Base-by-base conservation (phyloP, 1,140 invertebrate species). In the Rhyzopertha dominica region DNA sequence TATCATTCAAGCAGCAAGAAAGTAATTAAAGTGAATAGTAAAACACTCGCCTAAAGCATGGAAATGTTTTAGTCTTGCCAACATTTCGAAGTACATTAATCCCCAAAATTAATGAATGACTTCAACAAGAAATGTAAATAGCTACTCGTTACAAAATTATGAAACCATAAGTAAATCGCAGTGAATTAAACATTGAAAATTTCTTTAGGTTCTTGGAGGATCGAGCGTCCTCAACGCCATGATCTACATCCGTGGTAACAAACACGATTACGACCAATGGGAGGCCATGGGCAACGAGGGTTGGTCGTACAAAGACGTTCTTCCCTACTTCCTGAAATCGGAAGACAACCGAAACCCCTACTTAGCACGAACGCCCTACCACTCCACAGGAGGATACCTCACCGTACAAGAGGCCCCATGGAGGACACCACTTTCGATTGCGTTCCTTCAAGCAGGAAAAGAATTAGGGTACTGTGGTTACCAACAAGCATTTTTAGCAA, bases 151-250 rank as follows among this genome's bases (percentile, higher is more conserved):
- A n/a, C n/a, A n/a, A n/a, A n/a, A n/a, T n/a, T n/a, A n/a, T n/a
- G n/a, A n/a, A n/a, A n/a, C n/a, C n/a, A n/a, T n/a, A n/a, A n/a
- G n/a, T n/a, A n/a, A n/a, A n/a, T n/a, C n/a, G n/a, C n/a, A n/a
- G n/a, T n/a, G n/a, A n/a, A n/a, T n/a, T n/a, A n/a, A n/a, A n/a
- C n/a, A n/a, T n/a, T n/a, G n/a, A n/a, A n/a, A n/a, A n/a, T 22
- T 24, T 32, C 50, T 50, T n/a, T 22, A 65, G 63, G 63, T 93
- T 2, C 73, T 92, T 9, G 94, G 94, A n/a, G 95, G 95, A 9
- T 88, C 88, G 19, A 93, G 89, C 31, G 90, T 94, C 0, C 75
- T 98, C 1, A 98, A 98, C 66, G 91, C 91, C 1, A 95, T 95
- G 91, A 79, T 95, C 5, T 97, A 98, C 68, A 85, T 95, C 0